Evolutionary conservation across 2,888 invertebrate species (phyloP).

Genomic region (Prenolepis imparis): DNA sequence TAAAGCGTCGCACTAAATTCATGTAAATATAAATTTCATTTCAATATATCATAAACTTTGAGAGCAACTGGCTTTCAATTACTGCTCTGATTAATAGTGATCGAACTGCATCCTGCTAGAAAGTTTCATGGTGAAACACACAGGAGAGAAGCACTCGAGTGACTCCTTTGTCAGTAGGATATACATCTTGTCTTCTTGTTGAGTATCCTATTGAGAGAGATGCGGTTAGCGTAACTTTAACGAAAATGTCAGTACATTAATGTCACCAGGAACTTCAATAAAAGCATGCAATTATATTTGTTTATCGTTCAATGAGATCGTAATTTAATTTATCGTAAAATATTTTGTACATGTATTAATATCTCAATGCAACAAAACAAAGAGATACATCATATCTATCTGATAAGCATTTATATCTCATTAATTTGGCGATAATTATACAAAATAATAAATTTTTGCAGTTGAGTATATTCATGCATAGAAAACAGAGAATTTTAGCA

Average conservation of each 20-base stretch:
- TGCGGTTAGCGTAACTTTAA: conserved; percentile 31
- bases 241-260: conserved; percentile 20
- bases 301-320: background rate
- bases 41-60: background rate
- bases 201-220: conserved; percentile 3
- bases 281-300: conserved; percentile 22
- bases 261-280: conserved; percentile 6
- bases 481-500: background rate
- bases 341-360: conserved; percentile 4
- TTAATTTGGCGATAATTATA: conserved; percentile 7
- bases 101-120: background rate
- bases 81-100: conserved; percentile 21
- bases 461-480: background rate
- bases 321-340: conserved; percentile 34
- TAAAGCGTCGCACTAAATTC: background rate
- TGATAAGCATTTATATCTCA: background rate
- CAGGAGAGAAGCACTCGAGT: conserved; percentile 13
- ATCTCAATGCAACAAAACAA: background rate
- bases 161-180: conserved; percentile 37
- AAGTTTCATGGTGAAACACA: conserved; percentile 6
- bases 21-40: background rate
- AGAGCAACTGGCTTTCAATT: background rate
- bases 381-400: conserved; percentile 2
- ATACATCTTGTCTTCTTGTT: conserved; percentile 16
- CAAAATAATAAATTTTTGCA: conserved; percentile 5